Base-by-base conservation (phyloP, 2,113 vertebrate genomes). In the Oplegnathus fasciatus region DNA sequence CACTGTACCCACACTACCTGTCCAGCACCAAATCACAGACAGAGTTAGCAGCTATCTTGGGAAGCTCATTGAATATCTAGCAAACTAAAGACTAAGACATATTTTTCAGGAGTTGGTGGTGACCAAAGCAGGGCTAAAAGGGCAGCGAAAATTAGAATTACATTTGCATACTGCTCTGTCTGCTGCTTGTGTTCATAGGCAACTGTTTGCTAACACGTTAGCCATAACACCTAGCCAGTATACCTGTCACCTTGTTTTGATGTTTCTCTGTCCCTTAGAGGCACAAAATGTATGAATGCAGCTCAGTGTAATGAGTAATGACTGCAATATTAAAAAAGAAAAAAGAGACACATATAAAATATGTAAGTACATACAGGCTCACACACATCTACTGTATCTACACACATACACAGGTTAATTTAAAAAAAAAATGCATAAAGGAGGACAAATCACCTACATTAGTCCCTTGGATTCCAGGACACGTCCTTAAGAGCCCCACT, bases 381-480 rank as follows among this genome's bases (percentile, higher is more conserved):
- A 4, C 9, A 13, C 14, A 74, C 2, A 74, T 57, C 20, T 6
- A 4, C 34, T 37, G 3, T 22, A 8, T 40, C 32, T 10, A 69
- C 17, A 69, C 17, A 20, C 17, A 34, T 18, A 42, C 54, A 67
- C 15, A 58, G 61, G 28, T 40, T 5, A 20, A 68, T 18, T 20
- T 11, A 18, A 37, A 34, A n/a, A 72, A 54, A 72, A 54, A 30
- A 48, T 58, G 15, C 54, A 61, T 22, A 74, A 22, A 57, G 11
- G 48, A 26, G 15, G 61, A 77, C 9, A 26, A 5, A 40, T 66
- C 37, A 28, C 37, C 26, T 26, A 57, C 9, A 74, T 69, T 42
- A 65, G 58, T 50, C 58, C 20, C 17, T 46, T 55, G n/a, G 60
- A 54, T 74, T 80, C 78, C 82, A 68, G 74, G 70, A 75, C 74